These are phyloP conservation scores for Drosophila tani DNA, from an alignment of 1,140 invertebrate genomes.

Conservation along the genomic window DNA sequence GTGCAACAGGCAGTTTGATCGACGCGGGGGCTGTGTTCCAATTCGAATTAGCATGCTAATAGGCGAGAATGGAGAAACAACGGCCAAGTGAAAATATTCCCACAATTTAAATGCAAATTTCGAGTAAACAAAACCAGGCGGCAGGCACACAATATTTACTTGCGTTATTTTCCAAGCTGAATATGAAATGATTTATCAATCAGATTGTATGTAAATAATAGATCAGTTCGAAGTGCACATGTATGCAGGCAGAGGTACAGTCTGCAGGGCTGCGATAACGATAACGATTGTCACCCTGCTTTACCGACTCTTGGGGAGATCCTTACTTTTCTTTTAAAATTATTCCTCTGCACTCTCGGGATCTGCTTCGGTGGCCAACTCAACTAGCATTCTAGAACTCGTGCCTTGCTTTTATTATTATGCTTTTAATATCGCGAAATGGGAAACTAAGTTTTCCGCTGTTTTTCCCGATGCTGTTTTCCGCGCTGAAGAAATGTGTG, in stretches of 20 bases:
- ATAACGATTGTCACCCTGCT: not conserved
- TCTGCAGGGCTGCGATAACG: constrained; percentile 24
- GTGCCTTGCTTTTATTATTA: not conserved
- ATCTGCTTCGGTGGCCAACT: constrained; percentile 11
- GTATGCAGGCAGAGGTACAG: constrained; percentile 17
- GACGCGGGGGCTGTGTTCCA: constrained; percentile 25
- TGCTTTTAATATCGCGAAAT: not conserved
- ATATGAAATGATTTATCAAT: constrained; percentile 51
- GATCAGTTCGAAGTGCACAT: not conserved
- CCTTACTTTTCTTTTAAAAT: constrained; percentile 17
- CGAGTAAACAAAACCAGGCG: constrained; percentile 49
- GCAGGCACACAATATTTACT: constrained; percentile 38
- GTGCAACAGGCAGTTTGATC: constrained; percentile 15
- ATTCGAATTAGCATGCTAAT: constrained; percentile 49
- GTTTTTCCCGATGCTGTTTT: constrained; percentile 20
- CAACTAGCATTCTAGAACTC: constrained; percentile 4
- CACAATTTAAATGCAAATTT: constrained; percentile 71
- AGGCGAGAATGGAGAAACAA: constrained; percentile 25
- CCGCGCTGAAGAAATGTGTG: constrained; percentile 10
- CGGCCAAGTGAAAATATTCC: constrained; percentile 53
- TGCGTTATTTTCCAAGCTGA: constrained; percentile 39
- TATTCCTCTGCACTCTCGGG: constrained; percentile 2
- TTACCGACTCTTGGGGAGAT: not conserved
- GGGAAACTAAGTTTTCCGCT: constrained; percentile 29
- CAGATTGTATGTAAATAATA: constrained; percentile 50